Evolutionary conservation across 2,888 invertebrate genomes (phyloP).

Genomic region (Troides aeacus): DNA sequence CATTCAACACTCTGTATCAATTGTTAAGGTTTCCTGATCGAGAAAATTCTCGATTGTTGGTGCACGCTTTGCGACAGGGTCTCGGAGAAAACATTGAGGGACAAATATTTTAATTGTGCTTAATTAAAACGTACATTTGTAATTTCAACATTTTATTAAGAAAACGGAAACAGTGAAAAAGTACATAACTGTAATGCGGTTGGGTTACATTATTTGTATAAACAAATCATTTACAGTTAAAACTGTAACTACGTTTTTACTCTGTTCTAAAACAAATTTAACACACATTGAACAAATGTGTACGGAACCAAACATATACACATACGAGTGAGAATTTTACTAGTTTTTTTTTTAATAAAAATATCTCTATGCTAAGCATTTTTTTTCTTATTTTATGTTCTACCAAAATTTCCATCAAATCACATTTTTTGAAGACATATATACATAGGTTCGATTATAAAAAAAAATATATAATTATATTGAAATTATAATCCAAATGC

Average conservation of each 20-base stretch:
- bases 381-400: not conserved
- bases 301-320: no score
- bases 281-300: not conserved
- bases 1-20: no score
- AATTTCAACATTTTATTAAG: constrained; percentile 80
- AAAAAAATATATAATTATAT: not conserved
- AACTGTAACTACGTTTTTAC: constrained; percentile 59
- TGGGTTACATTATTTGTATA: constrained; percentile 71
- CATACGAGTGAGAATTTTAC: not conserved
- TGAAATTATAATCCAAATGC: not conserved
- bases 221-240: constrained; percentile 72
- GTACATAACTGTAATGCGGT: constrained; percentile 79
- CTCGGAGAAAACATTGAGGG: no score
- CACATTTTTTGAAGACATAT: not conserved
- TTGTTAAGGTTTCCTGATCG: no score
- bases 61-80: no score
- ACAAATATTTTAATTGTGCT: not conserved
- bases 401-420: not conserved
- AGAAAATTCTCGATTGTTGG: no score
- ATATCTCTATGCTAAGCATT: not conserved
- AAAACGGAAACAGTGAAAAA: constrained; percentile 81
- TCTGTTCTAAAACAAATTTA: constrained; percentile 44
- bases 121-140: constrained; percentile 31
- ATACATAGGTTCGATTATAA: not conserved
- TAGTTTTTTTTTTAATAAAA: not conserved